These are phyloP conservation scores for Sebastolobus alascanus DNA, from an alignment of 2,797 vertebrate species.

Conservation along the genomic window DNA sequence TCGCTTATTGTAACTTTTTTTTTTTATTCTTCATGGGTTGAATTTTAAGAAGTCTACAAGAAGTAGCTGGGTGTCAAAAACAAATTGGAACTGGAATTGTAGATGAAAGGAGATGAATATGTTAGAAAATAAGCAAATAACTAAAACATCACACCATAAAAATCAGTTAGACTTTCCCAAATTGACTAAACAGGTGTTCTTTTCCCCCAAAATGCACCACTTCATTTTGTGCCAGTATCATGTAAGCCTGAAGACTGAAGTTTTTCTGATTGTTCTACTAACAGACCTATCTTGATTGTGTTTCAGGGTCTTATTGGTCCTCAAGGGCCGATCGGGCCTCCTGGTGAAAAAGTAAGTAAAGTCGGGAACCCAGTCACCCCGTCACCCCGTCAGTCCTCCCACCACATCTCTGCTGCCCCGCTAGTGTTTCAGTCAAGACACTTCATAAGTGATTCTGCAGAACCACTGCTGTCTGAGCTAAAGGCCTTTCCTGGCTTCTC, in stretches of 20 bases:
- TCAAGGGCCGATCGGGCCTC: slow-evolving; percentile 97
- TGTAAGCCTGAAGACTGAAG: neutral
- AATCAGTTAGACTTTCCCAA: neutral
- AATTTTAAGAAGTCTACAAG: slow-evolving; percentile 13
- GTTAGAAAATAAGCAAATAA: slow-evolving; percentile 15
- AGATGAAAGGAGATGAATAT: neutral
- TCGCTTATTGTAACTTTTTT: slow-evolving; percentile 35
- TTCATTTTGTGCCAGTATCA: neutral
- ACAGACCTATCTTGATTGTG: slow-evolving; percentile 63
- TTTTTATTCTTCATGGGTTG: slow-evolving; percentile 23
- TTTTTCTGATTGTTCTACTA: neutral
- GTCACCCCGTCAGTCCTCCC: slow-evolving; percentile 15
- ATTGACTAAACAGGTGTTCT: slow-evolving; percentile 19
- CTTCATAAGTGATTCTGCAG: slow-evolving; percentile 82
- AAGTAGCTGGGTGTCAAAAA: slow-evolving; percentile 15
- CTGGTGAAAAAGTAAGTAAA: slow-evolving; percentile 97
- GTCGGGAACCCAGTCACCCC: slow-evolving; percentile 7
- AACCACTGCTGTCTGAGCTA: slow-evolving; percentile 60
- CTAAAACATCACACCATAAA: neutral
- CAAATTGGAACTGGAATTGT: neutral
- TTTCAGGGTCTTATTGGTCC: slow-evolving; percentile 95
- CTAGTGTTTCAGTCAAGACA: slow-evolving; percentile 63
- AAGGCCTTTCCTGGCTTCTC: slow-evolving; percentile 47
- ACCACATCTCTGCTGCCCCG: slow-evolving; percentile 45
- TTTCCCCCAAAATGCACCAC: neutral